Percentiles rank a stretch among this genome's conserved stretches.
These are phyloP conservation scores for Pitta sordida DNA, from an alignment of 2,113 vertebrate species.

Conservation along the genomic window DNA sequence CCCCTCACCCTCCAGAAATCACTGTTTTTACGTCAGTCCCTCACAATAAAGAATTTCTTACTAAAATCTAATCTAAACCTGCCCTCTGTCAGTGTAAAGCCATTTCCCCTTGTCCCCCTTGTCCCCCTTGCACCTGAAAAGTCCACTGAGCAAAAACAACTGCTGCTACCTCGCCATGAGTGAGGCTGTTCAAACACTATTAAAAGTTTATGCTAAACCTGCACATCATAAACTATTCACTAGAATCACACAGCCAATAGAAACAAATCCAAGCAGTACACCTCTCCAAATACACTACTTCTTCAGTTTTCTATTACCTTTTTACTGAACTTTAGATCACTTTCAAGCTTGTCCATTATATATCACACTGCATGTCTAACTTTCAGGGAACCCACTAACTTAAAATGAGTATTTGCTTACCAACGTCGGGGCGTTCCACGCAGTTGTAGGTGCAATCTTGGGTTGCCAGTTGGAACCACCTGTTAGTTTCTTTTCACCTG, in stretches of 20 bases:
- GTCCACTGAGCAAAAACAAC: background rate
- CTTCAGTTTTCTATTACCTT: background rate
- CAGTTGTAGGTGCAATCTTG: slow-evolving; percentile 91
- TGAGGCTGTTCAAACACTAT: background rate
- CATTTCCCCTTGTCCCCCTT: background rate
- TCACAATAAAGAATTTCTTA: background rate
- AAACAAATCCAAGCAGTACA: background rate
- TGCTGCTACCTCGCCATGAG: background rate
- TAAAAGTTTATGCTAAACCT: background rate
- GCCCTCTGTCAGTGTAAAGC: background rate
- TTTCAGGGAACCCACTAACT: background rate
- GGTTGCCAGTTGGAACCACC: slow-evolving; percentile 96
- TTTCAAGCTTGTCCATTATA: background rate
- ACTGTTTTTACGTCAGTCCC: background rate
- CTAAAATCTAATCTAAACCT: background rate
- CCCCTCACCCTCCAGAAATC: background rate
- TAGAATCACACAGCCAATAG: background rate
- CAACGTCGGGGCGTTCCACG: slow-evolving; percentile 94
- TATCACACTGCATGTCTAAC: background rate
- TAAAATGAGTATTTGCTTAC: slow-evolving; percentile 70
- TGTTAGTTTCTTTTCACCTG: slow-evolving; percentile 92
- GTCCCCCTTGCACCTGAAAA: background rate
- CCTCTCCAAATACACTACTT: background rate
- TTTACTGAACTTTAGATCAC: background rate
- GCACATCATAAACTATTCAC: background rate